Percentiles rank a stretch among this genome's conserved stretches.
phyloP scores from a whole-genome alignment of 2,888 invertebrate genomes.

The Heliconius ethilla region DNA sequence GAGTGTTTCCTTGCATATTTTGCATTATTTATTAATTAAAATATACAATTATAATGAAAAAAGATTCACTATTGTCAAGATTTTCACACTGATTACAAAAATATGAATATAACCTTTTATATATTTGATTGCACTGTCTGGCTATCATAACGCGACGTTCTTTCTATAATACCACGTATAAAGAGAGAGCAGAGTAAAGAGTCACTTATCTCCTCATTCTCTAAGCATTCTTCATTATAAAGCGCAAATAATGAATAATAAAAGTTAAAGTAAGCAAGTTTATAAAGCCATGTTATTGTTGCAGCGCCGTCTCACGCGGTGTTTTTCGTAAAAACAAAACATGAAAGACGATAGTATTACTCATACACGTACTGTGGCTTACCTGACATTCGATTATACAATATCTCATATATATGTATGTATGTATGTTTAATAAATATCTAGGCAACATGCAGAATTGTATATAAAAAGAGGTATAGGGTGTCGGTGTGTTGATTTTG shows the following conservation, averaged over 20 bases:
- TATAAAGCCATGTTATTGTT: conserved; percentile 46
- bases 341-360: conserved; percentile 60
- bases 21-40: too few species aligned
- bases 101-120: too few species aligned
- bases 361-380: conserved; percentile 53
- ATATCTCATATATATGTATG: conserved; percentile 18
- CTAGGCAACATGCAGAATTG: background rate
- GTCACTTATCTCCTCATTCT: background rate
- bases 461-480: conserved; percentile 2
- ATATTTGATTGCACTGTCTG: too few species aligned
- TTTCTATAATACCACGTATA: background rate
- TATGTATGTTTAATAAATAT: conserved; percentile 22
- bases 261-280: conserved; percentile 28
- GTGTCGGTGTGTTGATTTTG: background rate
- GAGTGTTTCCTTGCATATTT: too few species aligned
- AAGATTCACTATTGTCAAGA: too few species aligned
- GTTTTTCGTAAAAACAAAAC: conserved; percentile 68
- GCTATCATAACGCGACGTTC: background rate
- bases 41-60: too few species aligned
- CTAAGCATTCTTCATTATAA: background rate
- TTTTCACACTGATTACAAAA: too few species aligned
- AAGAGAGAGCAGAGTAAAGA: background rate
- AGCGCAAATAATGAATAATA: conserved; percentile 9
- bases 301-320: conserved; percentile 44
- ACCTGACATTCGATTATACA: conserved; percentile 23